Conservation (phyloP, 2,113 vertebrate species). For the Raphicerus campestris region DNA sequence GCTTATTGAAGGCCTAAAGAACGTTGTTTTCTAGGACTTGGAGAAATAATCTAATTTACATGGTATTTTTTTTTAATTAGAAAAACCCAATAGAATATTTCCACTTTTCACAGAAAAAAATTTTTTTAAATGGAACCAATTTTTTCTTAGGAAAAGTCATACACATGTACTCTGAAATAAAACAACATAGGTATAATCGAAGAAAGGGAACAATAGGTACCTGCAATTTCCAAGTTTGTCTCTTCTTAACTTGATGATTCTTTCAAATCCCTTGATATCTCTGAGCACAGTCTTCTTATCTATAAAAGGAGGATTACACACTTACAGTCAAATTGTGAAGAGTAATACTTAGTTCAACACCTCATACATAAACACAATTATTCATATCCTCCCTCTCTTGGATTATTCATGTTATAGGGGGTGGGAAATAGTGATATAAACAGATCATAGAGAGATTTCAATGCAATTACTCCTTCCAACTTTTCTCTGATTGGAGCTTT, state of each 20-base stretch:
- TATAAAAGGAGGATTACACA: not conserved
- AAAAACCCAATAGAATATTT: not conserved
- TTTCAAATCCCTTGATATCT: not conserved
- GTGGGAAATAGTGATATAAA: not conserved
- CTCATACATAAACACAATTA: not conserved
- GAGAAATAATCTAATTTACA: not conserved
- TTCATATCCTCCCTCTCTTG: not conserved
- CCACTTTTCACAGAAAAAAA: not conserved
- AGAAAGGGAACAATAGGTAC: not conserved
- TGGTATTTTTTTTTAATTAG: not conserved
- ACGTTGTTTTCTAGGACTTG: not conserved
- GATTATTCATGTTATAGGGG: not conserved
- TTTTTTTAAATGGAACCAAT: not conserved
- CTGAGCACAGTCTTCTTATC: not conserved
- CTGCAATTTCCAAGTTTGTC: not conserved
- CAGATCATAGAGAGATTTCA: not conserved
- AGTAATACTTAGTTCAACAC: not conserved
- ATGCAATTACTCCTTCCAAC: not conserved
- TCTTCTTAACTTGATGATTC: not conserved
- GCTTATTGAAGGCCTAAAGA: not conserved
- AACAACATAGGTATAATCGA: not conserved
- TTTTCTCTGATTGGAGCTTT: not conserved
- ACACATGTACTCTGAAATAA: not conserved
- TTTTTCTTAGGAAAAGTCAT: conserved; percentile 33
- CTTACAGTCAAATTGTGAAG: not conserved